A percentile compares a stretch with the other conserved stretches of the same genome.
Conservation (phyloP, 2,888 invertebrate species). For the Mesochorus sp. region DNA sequence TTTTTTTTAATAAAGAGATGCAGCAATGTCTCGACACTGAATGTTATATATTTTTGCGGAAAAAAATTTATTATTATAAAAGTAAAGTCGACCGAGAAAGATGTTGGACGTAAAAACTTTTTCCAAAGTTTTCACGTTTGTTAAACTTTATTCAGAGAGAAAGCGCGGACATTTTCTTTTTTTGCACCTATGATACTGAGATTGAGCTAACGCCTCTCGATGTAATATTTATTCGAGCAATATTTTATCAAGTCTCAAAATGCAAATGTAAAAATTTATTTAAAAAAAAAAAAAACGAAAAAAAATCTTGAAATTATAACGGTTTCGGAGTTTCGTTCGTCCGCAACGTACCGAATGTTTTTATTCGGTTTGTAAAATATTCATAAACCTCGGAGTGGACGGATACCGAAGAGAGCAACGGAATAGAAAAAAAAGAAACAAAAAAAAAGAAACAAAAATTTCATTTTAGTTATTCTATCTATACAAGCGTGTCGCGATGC, state of each 20-base stretch:
- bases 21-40: no score
- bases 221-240: neutral
- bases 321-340: constrained; percentile 1
- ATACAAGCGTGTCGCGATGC: neutral
- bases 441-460: constrained; percentile 1
- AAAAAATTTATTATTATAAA: no score
- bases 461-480: constrained; percentile 37
- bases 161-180: neutral
- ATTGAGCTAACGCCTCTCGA: no score
- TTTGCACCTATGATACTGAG: neutral
- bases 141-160: neutral
- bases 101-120: no score
- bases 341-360: constrained; percentile 18
- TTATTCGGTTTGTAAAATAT: constrained; percentile 42
- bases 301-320: constrained; percentile 1
- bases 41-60: no score
- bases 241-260: neutral
- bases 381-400: constrained; percentile 14
- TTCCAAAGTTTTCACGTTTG: no score
- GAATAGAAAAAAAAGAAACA: constrained; percentile 2
- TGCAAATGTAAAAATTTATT: neutral
- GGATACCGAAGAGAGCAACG: neutral
- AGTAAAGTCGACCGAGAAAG: no score
- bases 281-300: no score
- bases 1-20: no score